Evolutionary conservation across 2,797 vertebrate species (phyloP).

Genomic region (Echiichthys vipera): DNA sequence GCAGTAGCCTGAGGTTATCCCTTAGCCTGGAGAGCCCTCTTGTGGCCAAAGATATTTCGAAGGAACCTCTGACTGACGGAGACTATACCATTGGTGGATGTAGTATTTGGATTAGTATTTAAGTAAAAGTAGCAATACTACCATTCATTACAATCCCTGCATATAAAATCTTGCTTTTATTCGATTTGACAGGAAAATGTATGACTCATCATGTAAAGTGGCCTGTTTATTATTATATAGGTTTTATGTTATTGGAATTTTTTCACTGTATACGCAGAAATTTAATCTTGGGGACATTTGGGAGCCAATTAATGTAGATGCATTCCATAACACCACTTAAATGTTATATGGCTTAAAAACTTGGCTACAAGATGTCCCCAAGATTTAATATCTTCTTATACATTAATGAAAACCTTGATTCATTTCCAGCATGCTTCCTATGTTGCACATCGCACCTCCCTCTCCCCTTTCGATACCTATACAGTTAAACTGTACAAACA

Average conservation of each 20-base stretch:
- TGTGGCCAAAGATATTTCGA: conserved; percentile 61
- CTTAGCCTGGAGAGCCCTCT: conserved; percentile 76
- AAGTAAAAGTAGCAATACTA: not conserved
- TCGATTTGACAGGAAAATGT: not conserved
- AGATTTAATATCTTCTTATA: not conserved
- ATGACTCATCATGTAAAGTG: not conserved
- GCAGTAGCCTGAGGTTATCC: conserved; percentile 34
- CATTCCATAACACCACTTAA: not conserved
- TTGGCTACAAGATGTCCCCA: not conserved
- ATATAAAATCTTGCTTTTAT: no score
- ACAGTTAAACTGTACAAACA: not conserved
- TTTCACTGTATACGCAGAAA: not conserved
- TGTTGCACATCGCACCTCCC: not conserved
- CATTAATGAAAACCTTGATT: conserved; percentile 1
- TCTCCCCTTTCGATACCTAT: not conserved
- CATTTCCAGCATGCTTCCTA: not conserved
- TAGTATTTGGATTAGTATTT: not conserved
- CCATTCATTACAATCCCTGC: not conserved
- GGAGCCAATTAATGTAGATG: not conserved
- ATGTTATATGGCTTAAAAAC: not conserved
- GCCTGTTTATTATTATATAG: not conserved
- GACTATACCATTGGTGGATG: not conserved
- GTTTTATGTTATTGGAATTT: not conserved
- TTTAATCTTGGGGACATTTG: not conserved
- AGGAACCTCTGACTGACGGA: not conserved